Evolutionary conservation across 2,113 vertebrate species (phyloP).

Genomic region (Phaethon lepturus): DNA sequence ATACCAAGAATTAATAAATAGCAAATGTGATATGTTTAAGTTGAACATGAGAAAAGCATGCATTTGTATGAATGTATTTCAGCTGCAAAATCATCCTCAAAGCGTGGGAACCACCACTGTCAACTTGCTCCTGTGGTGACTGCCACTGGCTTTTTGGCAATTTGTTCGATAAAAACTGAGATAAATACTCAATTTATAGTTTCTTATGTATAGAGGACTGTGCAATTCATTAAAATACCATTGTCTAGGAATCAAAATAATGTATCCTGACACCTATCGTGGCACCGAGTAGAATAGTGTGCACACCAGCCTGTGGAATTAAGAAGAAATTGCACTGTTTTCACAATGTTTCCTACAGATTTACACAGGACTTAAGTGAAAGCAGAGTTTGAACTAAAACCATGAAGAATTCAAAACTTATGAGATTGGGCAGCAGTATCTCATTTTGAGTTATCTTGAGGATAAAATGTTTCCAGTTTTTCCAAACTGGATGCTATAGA

Average conservation of each 20-base stretch:
- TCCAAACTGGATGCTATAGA: not conserved
- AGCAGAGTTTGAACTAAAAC: not conserved
- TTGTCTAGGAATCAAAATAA: not conserved
- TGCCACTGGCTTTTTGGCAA: not conserved
- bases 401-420: not conserved
- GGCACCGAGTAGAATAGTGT: not conserved
- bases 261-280: not conserved
- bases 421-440: not conserved
- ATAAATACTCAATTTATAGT: not conserved
- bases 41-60: not conserved
- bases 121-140: not conserved
- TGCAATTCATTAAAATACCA: not conserved
- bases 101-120: not conserved
- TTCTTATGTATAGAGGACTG: not conserved
- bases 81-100: not conserved
- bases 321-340: not conserved
- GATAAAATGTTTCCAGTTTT: not conserved
- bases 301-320: not conserved
- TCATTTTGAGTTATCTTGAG: not conserved
- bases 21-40: not conserved
- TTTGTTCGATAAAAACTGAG: not conserved
- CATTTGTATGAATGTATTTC: not conserved
- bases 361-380: not conserved
- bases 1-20: not conserved
- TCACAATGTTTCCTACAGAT: not conserved